A percentile compares a stretch with the other conserved stretches of the same genome.
Evolutionary conservation across 2,113 vertebrate species (phyloP).

Genomic region (Rhagologus leucostigma): DNA sequence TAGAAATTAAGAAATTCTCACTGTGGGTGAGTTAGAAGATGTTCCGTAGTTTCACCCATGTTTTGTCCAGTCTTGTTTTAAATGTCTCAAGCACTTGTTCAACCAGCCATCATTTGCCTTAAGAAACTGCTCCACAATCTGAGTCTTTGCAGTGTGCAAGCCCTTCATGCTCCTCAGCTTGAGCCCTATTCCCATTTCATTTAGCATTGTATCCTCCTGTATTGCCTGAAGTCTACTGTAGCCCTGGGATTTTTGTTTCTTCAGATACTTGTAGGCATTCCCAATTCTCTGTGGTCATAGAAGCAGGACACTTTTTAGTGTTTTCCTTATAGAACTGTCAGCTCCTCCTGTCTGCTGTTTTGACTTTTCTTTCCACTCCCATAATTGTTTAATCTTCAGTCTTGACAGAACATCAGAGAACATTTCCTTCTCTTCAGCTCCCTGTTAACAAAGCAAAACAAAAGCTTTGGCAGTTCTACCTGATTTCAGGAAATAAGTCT

Average conservation of each 20-base stretch:
- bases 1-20: not conserved
- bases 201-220: not conserved
- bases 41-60: not conserved
- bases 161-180: not conserved
- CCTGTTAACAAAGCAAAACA: not conserved
- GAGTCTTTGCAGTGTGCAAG: not conserved
- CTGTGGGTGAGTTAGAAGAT: not conserved
- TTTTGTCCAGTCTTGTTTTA: conserved; percentile 44
- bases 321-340: not conserved
- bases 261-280: not conserved
- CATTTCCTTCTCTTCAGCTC: not conserved
- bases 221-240: not conserved
- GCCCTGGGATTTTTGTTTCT: not conserved
- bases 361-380: conserved; percentile 1
- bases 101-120: not conserved
- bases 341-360: not conserved
- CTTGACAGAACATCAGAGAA: not conserved
- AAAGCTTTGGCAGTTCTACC: not conserved
- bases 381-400: not conserved
- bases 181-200: not conserved
- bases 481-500: not conserved
- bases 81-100: not conserved
- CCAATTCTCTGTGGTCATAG: not conserved
- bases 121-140: not conserved
- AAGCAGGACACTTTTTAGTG: not conserved